phyloP scores from a whole-genome alignment of 2,113 vertebrate genomes.

The Cochlearius cochlearius region DNA sequence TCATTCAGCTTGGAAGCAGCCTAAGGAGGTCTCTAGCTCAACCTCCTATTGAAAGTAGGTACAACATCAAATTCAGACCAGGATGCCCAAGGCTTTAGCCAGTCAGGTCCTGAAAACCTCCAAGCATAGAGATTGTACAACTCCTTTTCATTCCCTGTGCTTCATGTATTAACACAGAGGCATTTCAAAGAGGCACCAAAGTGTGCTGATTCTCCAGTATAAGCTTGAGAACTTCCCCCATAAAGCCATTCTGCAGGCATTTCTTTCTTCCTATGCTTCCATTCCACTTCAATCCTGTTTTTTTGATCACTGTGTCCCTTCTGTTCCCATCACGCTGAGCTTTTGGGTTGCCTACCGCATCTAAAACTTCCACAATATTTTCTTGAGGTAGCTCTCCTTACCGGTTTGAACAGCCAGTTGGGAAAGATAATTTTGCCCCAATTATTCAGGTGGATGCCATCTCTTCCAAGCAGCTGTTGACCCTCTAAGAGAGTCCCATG shows the following conservation, averaged over 20 bases:
- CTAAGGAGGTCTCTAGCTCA: background rate
- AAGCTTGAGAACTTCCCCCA: background rate
- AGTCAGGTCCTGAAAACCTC: background rate
- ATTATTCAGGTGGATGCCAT: background rate
- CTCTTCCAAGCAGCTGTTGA: background rate
- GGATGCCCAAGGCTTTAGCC: background rate
- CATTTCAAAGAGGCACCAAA: background rate
- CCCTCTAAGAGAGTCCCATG: background rate
- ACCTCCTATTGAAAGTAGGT: background rate
- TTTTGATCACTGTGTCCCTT: background rate
- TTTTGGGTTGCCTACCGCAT: background rate
- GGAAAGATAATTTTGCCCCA: background rate
- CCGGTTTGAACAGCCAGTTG: background rate
- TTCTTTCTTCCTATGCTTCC: background rate
- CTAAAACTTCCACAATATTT: background rate
- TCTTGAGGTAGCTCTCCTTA: background rate
- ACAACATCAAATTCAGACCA: background rate
- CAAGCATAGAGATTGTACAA: background rate
- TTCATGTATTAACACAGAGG: background rate
- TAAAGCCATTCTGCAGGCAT: background rate
- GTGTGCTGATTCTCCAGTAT: background rate
- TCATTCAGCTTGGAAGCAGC: background rate
- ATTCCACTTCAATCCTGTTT: background rate
- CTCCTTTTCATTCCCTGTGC: background rate
- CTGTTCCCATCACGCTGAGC: background rate